Conservation (phyloP, 2,797 vertebrate genomes). For the Nothura maculosa region DNA sequence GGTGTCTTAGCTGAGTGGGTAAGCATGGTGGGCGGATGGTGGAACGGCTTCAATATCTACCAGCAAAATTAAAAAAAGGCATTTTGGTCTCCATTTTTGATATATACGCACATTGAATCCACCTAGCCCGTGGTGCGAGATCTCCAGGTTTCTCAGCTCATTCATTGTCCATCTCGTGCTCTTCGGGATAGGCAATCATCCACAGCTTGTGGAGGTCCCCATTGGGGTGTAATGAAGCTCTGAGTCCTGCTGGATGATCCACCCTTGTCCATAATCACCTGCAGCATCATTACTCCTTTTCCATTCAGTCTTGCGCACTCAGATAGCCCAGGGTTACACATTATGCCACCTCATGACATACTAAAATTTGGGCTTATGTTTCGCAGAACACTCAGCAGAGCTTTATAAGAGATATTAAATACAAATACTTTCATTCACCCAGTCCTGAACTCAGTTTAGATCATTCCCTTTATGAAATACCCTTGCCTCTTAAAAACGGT, state of each 20-base stretch:
- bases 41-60: background rate
- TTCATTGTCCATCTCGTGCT: background rate
- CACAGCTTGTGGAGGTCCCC: background rate
- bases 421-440: conserved; percentile 23
- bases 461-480: conserved; percentile 66
- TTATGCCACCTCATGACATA: background rate
- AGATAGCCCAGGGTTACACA: fast-evolving
- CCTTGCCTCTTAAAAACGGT: conserved; percentile 57
- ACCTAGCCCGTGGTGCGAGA: background rate
- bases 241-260: background rate
- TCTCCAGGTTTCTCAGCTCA: background rate
- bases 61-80: background rate
- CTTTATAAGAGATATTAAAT: conserved; percentile 39
- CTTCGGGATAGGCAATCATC: background rate
- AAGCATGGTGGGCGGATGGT: background rate
- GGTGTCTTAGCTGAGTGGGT: conserved; percentile 9
- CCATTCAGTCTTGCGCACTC: background rate
- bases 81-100: background rate
- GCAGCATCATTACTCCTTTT: background rate
- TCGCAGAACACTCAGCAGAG: background rate
- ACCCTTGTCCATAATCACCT: background rate
- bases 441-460: conserved; percentile 58
- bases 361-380: background rate
- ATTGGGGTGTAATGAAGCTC: background rate
- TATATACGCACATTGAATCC: background rate